Base-by-base conservation (phyloP, 2,797 vertebrate genomes). In the Poeciliopsis paucimaculata region DNA sequence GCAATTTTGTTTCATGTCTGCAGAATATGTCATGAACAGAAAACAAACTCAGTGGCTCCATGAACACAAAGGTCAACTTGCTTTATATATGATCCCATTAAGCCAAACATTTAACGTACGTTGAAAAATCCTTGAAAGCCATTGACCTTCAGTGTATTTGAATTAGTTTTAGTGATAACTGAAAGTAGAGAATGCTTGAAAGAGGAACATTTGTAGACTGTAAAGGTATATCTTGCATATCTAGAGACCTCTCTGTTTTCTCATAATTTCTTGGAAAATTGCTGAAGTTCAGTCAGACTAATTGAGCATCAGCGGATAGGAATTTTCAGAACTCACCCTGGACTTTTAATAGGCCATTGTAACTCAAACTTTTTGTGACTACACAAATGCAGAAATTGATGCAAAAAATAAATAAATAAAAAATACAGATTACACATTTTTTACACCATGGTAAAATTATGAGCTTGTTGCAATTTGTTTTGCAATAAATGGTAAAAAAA, bases 1-100 rank as follows among this genome's bases (percentile, higher is more conserved):
- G 88, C 90, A 79, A 87, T 87, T 43, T 85, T 89, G 91, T 91
- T 92, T 86, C 81, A 89, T 78, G 88, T 90, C 74, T 62, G 51
- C 83, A 86, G 79, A 84, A 75, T 39, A 77, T 73, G 80, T 62
- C 79, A 79, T 45, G 82, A 75, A 89, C 84, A 76, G 77, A 88
- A 90, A 87, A 87, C 72, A 87, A 81, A 68, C 87, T 70, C 77
- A 49, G 82, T 7, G 78, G 64, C 73, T 78, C 43, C 80, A 76
- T 62, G 73, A 88, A 70, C 72, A 57, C 81, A 57, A 9, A 72
- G n/a, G 57, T 55, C 71, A 16, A 20, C 57, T 26, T 15, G 68
- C 46, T 68, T 77, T 60, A 47, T 10, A 23, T 41, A 8, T 18
- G 55, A 20, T 18, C 43, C 6, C 26, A 10, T 49, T 16, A 70